Conservation (phyloP, 2,113 vertebrate species). For the Pygoscelis antarcticus region DNA sequence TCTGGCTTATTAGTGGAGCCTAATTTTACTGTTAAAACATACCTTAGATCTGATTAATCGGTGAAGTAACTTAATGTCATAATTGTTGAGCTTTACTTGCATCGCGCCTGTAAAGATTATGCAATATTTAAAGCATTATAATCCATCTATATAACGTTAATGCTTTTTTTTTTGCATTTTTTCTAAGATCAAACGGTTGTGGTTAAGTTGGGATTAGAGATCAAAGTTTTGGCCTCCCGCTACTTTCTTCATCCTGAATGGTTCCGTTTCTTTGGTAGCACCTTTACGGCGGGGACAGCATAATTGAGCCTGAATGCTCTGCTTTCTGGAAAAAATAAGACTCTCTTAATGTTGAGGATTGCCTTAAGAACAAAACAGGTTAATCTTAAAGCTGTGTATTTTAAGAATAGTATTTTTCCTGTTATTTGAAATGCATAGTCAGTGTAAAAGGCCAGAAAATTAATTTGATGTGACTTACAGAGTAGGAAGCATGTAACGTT, state of each 20-base stretch:
- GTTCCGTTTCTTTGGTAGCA: not conserved
- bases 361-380: not conserved
- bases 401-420: not conserved
- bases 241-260: not conserved
- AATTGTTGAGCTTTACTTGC: not conserved
- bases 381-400: not conserved
- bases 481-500: accelerated
- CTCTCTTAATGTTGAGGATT: not conserved
- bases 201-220: not conserved
- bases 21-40: not conserved
- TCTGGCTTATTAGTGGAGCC: not conserved
- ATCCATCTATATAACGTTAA: not conserved
- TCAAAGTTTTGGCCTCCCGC: not conserved
- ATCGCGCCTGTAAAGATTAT: not conserved
- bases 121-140: not conserved
- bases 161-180: not conserved
- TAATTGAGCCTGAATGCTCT: not conserved
- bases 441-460: not conserved
- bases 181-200: not conserved
- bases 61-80: not conserved
- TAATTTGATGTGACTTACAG: not conserved
- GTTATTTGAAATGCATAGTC: not conserved
- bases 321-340: not conserved
- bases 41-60: not conserved
- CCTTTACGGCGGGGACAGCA: not conserved